Percentiles rank a stretch among this genome's conserved stretches.
Evolutionary conservation across 2,888 invertebrate species (phyloP).

Genomic region (Yponomeuta evonymella): DNA sequence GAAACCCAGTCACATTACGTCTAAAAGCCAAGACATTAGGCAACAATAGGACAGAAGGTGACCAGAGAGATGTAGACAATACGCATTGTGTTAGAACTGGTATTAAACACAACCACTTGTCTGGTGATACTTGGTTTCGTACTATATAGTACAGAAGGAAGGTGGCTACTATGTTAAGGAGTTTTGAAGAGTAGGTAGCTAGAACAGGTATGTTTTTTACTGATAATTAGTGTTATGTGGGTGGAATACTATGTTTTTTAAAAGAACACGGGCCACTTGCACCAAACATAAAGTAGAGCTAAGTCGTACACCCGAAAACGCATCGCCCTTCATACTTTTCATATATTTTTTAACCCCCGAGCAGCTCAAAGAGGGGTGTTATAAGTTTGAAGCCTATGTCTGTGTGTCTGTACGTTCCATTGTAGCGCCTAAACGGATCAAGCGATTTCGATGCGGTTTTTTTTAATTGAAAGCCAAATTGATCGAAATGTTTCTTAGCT

Average conservation of each 20-base stretch:
- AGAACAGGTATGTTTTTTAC: conserved; percentile 41
- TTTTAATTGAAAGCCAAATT: too few species aligned
- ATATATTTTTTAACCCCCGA: too few species aligned
- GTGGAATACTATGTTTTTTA: conserved; percentile 40
- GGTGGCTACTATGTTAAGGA: conserved; percentile 30
- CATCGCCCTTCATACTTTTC: too few species aligned
- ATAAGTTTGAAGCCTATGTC: too few species aligned
- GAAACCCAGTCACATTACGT: neutral
- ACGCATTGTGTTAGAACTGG: neutral
- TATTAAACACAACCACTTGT: neutral
- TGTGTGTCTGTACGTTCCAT: too few species aligned
- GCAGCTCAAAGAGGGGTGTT: too few species aligned
- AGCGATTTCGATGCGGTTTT: too few species aligned
- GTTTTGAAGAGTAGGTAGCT: conserved; percentile 32
- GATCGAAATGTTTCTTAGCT: too few species aligned
- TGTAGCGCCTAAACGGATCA: too few species aligned
- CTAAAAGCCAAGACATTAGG: conserved; percentile 1
- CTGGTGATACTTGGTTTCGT: conserved; percentile 12
- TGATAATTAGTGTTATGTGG: conserved; percentile 57
- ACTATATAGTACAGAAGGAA: conserved; percentile 19
- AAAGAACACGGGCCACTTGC: conserved; percentile 25
- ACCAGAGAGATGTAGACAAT: neutral
- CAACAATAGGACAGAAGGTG: neutral
- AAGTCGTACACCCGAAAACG: neutral
- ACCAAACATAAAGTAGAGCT: neutral